phyloP scores from a whole-genome alignment of 2,113 vertebrate species.

The Myotis yumanensis region DNA sequence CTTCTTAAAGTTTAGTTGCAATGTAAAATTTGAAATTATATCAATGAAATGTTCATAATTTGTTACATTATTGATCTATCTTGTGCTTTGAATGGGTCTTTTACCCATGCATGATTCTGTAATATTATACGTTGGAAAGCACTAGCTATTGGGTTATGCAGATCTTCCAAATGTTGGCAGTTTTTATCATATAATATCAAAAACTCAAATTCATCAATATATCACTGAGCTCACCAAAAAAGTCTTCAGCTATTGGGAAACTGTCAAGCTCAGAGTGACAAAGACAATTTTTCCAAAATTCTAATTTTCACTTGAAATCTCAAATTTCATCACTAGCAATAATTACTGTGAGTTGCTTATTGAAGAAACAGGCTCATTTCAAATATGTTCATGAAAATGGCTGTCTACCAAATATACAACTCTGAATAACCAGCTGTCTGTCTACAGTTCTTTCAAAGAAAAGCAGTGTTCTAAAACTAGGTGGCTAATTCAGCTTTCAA shows the following conservation, averaged over 20 bases:
- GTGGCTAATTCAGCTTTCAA: background rate
- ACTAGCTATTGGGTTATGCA: background rate
- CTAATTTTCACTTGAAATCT: background rate
- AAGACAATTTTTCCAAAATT: constrained; percentile 31
- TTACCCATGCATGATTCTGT: background rate
- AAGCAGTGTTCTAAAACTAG: background rate
- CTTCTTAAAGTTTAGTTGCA: background rate
- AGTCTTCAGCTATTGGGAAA: background rate
- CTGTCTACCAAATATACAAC: background rate
- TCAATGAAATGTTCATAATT: background rate
- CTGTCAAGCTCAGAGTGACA: background rate
- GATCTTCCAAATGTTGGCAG: background rate
- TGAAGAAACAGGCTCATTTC: background rate
- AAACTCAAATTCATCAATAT: background rate
- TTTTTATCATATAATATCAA: background rate
- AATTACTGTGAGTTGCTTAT: background rate
- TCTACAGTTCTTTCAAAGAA: background rate
- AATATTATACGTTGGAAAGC: constrained; percentile 11
- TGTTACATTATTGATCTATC: background rate
- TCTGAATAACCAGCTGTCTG: background rate
- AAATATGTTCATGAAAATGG: background rate
- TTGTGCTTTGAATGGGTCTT: background rate
- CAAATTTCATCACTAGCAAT: background rate
- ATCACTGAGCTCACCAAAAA: background rate
- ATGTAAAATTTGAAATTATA: background rate